Evolutionary conservation across 2,113 vertebrate genomes (phyloP).

Genomic region (Hippocampus zosterae): DNA sequence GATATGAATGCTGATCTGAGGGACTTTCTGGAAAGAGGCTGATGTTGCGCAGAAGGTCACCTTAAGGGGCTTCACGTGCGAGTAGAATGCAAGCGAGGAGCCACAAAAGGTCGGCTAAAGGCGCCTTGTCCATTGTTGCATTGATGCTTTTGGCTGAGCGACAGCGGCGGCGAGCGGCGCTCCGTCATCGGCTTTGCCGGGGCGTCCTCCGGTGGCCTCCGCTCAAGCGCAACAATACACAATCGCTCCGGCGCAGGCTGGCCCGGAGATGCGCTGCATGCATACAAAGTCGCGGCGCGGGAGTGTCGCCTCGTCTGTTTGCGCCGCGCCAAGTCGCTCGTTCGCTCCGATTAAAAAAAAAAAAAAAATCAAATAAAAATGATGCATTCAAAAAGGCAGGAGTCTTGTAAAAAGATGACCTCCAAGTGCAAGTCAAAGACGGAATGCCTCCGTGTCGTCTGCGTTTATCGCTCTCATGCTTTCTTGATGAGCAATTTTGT

Average conservation of each 20-base stretch:
- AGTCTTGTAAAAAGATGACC: background rate
- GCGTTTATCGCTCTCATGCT: background rate
- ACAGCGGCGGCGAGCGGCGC: conserved; percentile 46
- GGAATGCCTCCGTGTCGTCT: background rate
- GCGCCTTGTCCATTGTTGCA: conserved; percentile 31
- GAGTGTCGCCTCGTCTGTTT: background rate
- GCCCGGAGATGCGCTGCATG: conserved; percentile 9
- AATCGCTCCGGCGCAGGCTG: conserved; percentile 48
- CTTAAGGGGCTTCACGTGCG: background rate
- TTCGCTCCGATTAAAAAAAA: background rate
- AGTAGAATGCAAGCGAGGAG: background rate
- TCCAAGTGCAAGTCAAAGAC: background rate
- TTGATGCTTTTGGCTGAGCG: conserved; percentile 41
- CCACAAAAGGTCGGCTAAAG: conserved; percentile 10
- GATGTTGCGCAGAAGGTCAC: background rate
- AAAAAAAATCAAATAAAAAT: background rate
- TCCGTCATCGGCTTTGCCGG: conserved; percentile 60
- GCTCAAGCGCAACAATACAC: conserved; percentile 64
- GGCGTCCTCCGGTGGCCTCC: conserved; percentile 56
- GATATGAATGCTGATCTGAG: background rate
- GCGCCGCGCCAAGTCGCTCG: background rate
- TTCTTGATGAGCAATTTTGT: background rate
- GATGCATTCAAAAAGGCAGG: background rate
- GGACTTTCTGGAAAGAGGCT: background rate
- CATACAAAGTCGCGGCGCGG: conserved; percentile 16